Evolutionary conservation across 2,113 vertebrate genomes (phyloP).

Genomic region (Lepidothrix coronata): DNA sequence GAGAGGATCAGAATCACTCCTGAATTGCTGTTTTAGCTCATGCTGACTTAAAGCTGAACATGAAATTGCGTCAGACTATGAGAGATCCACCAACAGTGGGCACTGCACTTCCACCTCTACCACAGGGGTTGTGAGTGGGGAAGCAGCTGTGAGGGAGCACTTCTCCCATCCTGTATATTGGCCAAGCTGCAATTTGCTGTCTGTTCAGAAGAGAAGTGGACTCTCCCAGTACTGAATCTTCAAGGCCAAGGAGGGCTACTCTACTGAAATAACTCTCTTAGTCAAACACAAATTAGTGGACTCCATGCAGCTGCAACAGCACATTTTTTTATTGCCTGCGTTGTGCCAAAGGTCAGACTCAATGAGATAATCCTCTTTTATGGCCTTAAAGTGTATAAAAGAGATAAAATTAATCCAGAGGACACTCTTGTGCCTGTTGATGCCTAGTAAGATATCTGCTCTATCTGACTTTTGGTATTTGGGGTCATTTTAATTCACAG

Average conservation of each 20-base stretch:
- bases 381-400: constrained; percentile 10
- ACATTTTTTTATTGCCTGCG: neutral
- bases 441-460: neutral
- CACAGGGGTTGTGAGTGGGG: fast-evolving
- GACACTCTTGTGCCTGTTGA: constrained; percentile 2
- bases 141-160: neutral
- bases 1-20: neutral
- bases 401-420: constrained; percentile 29
- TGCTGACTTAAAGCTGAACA: neutral
- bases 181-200: neutral
- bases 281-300: constrained; percentile 18
- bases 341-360: constrained; percentile 18
- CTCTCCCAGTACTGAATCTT: neutral
- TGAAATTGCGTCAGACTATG: neutral
- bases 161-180: neutral
- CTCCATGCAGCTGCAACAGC: neutral
- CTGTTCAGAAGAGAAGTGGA: neutral
- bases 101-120: neutral
- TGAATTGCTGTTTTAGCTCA: neutral
- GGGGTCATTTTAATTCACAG: neutral
- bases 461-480: constrained; percentile 14
- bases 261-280: neutral
- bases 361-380: constrained; percentile 36
- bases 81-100: neutral
- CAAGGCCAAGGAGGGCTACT: neutral